Evolutionary conservation across 2,113 vertebrate species (phyloP).

Genomic region (Mixornis gularis): DNA sequence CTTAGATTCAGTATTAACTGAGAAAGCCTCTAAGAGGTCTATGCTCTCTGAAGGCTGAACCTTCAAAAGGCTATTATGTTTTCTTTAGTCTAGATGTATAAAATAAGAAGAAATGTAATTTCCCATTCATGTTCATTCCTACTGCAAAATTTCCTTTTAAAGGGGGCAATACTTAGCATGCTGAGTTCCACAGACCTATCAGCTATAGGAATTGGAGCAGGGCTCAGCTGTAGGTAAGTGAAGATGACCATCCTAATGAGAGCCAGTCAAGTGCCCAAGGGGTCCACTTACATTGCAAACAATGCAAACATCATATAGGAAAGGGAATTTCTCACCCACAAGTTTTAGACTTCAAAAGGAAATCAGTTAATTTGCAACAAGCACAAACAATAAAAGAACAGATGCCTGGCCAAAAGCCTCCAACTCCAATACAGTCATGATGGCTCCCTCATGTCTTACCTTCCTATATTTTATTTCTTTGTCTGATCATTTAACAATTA

Average conservation of each 20-base stretch:
- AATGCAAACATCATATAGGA: background rate
- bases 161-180: background rate
- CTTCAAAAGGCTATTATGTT: background rate
- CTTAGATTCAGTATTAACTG: background rate
- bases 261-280: background rate
- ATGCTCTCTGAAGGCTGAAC: background rate
- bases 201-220: background rate
- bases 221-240: background rate
- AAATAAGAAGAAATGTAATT: background rate
- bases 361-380: background rate
- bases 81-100: background rate
- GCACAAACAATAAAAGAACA: background rate
- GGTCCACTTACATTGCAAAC: background rate
- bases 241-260: background rate
- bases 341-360: slow-evolving; percentile 7
- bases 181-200: background rate
- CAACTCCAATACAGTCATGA: background rate
- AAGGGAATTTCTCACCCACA: background rate
- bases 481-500: background rate
- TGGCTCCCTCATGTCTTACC: background rate
- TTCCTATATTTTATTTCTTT: slow-evolving; percentile 30
- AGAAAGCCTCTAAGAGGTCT: background rate
- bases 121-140: background rate
- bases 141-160: background rate
- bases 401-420: background rate